Evolutionary conservation across 23 tunicate genomes (phyloP), one percentile per base, ranked within the genome.

Genomic region (Ascidia mentula): DNA sequence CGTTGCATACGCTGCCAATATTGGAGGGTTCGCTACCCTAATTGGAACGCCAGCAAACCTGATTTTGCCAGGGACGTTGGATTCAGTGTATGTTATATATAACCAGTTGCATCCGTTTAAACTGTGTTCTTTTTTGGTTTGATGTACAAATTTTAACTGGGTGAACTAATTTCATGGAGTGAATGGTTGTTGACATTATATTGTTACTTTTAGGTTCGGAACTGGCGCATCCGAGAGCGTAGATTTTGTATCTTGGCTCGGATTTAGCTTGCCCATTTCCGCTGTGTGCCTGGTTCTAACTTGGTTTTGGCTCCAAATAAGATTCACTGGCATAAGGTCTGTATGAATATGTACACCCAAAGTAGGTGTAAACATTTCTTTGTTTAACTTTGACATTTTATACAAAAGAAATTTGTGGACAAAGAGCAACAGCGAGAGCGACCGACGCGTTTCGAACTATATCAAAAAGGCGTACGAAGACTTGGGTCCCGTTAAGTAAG

Each of bases 41-140:
- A 86, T 92, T 30, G 97, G 97, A 72, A 92, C 97, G 38, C 91
- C 91, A 20, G 61, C 90, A 30, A 92, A 92, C 65, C 75, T 92
- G 26, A 75, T 92, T 31, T 65, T 81, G 26, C 79, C 72, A 0
- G 85, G 87, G 18, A 65, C 80, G 20, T 32, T 92, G 53, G 72
- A 76, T n/a, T 36, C 87, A 35, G 73, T 77, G 79, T 88, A 75
- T 39, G 81, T 71, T 42, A 42, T 42, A 3, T 26, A 28, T 53
- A 9, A 20, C 28, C 13, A 53, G 24, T n/a, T n/a, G n/a, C n/a
- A n/a, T n/a, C 65, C 24, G 13, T 53, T 53, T 53, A 53, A 26
- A 9, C 1, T 5, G 13, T 53, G 24, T 9, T 6, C n/a, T n/a
- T n/a, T n/a, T n/a, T n/a, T n/a, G n/a, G n/a, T n/a, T n/a, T n/a